A percentile compares a stretch with the other conserved stretches of the same genome.
These are phyloP conservation scores for Cyclina sinensis DNA, from an alignment of 1,140 invertebrate species.

Conservation along the genomic window DNA sequence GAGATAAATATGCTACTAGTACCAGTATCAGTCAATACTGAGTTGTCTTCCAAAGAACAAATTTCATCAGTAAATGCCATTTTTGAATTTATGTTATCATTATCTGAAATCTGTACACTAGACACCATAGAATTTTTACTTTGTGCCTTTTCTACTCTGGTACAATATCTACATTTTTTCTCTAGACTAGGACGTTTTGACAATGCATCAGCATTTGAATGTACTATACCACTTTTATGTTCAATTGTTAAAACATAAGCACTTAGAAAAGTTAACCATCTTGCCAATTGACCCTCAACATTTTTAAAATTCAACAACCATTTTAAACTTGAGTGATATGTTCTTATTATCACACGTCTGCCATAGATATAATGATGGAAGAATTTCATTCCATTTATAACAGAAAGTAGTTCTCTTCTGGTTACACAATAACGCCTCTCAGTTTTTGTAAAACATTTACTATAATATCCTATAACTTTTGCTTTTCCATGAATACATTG, in stretches of 20 bases:
- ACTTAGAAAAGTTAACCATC: not conserved
- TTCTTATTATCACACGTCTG: constrained; percentile 69
- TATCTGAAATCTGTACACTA: not conserved
- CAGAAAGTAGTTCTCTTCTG: constrained; percentile 71
- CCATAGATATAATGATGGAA: constrained; percentile 75
- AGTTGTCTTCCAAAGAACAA: no score
- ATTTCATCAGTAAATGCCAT: no score
- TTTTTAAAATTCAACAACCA: constrained; percentile 17
- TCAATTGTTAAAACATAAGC: constrained; percentile 4
- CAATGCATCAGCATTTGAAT: constrained; percentile 6
- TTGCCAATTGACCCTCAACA: constrained; percentile 6
- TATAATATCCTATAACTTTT: constrained; percentile 72
- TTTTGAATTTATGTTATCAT: not conserved
- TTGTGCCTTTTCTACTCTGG: not conserved
- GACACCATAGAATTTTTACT: not conserved
- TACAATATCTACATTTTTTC: not conserved
- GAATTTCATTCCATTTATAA: constrained; percentile 51
- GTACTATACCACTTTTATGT: not conserved
- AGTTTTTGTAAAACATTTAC: constrained; percentile 69
- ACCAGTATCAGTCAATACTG: no score
- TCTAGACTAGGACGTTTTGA: not conserved
- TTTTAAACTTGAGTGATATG: constrained; percentile 57
- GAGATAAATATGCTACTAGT: no score
- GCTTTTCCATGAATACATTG: constrained; percentile 74
- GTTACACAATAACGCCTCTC: constrained; percentile 87